Evolutionary conservation across 2,797 vertebrate genomes (phyloP).

Genomic region (Myotis vivesi): DNA sequence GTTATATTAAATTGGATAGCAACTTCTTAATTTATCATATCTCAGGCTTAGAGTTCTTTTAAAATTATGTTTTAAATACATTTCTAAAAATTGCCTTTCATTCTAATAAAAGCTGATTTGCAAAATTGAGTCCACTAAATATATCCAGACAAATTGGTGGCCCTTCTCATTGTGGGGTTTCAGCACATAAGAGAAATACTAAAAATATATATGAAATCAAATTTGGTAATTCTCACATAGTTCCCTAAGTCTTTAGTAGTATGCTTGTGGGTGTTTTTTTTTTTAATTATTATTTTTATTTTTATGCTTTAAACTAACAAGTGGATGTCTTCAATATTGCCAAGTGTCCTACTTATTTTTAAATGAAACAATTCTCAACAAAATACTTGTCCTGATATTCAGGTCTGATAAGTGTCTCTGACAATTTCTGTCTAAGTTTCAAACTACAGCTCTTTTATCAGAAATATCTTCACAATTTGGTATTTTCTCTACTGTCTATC

Average conservation of each 20-base stretch:
- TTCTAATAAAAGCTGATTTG: background rate
- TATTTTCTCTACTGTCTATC: background rate
- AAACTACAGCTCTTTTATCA: background rate
- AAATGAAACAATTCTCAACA: slow-evolving; percentile 21
- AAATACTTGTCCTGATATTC: background rate
- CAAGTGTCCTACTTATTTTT: background rate
- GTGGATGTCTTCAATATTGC: background rate
- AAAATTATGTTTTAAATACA: background rate
- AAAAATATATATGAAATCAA: background rate
- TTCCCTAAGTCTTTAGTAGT: background rate
- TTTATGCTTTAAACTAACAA: background rate
- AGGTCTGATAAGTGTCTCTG: background rate
- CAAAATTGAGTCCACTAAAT: background rate
- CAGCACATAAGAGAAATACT: background rate
- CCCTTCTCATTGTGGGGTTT: background rate
- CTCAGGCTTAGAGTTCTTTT: background rate
- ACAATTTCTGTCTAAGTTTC: background rate
- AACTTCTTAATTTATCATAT: background rate
- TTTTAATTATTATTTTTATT: background rate
- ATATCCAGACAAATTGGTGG: background rate
- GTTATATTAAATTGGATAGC: background rate
- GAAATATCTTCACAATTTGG: background rate
- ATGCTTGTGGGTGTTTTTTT: background rate
- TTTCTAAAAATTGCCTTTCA: background rate
- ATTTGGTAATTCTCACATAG: background rate